Evolutionary conservation across 53 echinoderm and acorn worm genomes (phyloP), one percentile per base, ranked within the genome.

Genomic region (Crossaster papposus): DNA sequence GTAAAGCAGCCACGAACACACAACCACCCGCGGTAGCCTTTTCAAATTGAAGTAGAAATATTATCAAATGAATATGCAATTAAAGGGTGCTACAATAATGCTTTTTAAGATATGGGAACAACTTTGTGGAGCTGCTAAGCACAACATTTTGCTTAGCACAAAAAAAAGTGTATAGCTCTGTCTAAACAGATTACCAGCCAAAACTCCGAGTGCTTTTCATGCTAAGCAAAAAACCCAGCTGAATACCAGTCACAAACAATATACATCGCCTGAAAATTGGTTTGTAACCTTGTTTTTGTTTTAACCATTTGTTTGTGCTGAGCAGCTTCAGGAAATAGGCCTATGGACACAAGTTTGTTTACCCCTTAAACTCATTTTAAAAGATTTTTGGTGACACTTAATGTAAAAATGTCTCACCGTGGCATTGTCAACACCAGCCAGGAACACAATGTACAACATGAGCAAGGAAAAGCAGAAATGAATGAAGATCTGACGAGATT

Each of bases 401-500:
- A 58, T 58, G 32, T 44, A n/a, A 71, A 71, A 29, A 29, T 31
- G 0, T 2, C 71, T 71, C 30, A 29, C 71, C 32, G 28, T 12
- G 4, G 32, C 71, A 85, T 71, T 70, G 91, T 96, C 97, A 26
- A 96, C 89, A 0, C 96, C 96, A 51, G 89, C 89, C 14, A 95
- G 83, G 80, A 95, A 92, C 44, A 94, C 92, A 30, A 94, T 62
- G 89, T 94, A 92, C 54, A 95, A 88, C 72, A 90, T 83, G 30
- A 95, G 70, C 74, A 95, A 79, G 14, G 96, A 89, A 80, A 94
- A 34, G 85, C 96, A 95, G 58, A 93, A 91, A 51, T 95, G 89
- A 70, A 96, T 88, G 70, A 96, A 93, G 31, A 96, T 96, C 77
- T 91, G 94, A 44, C 95, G 97, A 12, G 95, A 93, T 34, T 88